Conservation (phyloP, 1,140 invertebrate species). For the Zaprionus davidi region DNA sequence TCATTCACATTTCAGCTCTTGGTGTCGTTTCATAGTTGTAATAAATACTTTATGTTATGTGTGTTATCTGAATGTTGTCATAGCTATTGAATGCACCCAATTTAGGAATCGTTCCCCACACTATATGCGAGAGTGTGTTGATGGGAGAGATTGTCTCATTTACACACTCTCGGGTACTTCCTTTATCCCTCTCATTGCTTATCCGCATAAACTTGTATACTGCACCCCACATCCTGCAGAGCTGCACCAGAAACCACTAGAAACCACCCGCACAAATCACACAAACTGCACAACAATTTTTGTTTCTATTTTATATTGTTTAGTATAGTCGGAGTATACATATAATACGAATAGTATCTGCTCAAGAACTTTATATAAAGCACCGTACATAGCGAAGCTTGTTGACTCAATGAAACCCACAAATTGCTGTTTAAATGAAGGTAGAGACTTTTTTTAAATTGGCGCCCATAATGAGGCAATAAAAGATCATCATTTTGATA, state of each 20-base stretch:
- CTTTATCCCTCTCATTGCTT: constrained; percentile 37
- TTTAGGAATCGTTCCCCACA: not conserved
- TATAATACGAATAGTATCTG: not conserved
- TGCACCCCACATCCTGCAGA: constrained; percentile 2
- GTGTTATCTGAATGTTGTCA: constrained; percentile 61
- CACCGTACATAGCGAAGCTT: no score
- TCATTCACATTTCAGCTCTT: constrained; percentile 28
- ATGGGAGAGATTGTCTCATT: constrained; percentile 1
- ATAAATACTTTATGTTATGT: constrained; percentile 38
- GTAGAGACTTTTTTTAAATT: not conserved
- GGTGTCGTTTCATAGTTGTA: constrained; percentile 43
- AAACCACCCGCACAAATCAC: constrained; percentile 55
- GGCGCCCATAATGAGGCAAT: not conserved
- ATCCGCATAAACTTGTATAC: constrained; percentile 26
- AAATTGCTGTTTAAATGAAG: constrained; percentile 1
- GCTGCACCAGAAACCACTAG: constrained; percentile 65
- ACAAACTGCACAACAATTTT: constrained; percentile 12
- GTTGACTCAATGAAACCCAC: no score
- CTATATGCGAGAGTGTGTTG: not conserved
- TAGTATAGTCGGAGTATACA: constrained; percentile 21
- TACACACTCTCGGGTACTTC: constrained; percentile 26
- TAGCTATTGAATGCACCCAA: constrained; percentile 38
- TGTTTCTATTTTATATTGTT: constrained; percentile 14
- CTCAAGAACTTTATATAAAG: not conserved
- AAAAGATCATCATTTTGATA: not conserved